A percentile compares a stretch with the other conserved stretches of the same genome.
phyloP scores from a whole-genome alignment of 2,888 invertebrate genomes.

The Heliconius erato region DNA sequence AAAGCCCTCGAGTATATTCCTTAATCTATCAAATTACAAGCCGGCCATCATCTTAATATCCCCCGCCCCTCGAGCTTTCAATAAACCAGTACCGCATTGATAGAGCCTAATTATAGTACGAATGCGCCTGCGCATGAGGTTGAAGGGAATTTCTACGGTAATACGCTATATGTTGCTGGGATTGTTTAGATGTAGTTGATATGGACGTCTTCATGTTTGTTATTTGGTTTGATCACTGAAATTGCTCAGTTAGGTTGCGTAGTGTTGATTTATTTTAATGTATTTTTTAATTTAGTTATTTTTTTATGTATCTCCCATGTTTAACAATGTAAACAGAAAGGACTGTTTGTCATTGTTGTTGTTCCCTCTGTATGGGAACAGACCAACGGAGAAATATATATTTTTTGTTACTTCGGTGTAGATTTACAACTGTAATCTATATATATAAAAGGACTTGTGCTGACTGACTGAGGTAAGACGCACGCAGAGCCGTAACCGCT shows the following conservation, averaged over 20 bases:
- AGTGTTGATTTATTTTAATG: background rate
- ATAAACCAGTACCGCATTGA: constrained; percentile 83
- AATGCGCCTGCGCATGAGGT: constrained; percentile 69
- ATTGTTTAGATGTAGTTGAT: constrained; percentile 62
- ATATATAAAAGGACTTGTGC: no score
- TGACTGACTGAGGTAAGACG: no score
- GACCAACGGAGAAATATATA: no score
- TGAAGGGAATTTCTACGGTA: constrained; percentile 73
- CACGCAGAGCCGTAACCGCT: no score
- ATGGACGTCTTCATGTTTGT: constrained; percentile 38
- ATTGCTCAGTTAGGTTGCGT: constrained; percentile 10
- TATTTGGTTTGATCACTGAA: constrained; percentile 45
- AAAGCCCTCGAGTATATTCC: constrained; percentile 78
- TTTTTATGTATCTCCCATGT: background rate
- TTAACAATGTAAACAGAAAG: background rate
- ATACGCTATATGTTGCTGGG: constrained; percentile 68
- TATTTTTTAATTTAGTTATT: background rate
- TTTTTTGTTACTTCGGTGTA: no score
- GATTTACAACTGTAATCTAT: no score
- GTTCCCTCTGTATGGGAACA: no score
- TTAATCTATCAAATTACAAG: constrained; percentile 84
- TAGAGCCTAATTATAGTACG: constrained; percentile 82
- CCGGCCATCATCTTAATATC: constrained; percentile 82
- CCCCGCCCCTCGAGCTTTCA: constrained; percentile 83
- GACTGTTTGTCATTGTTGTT: no score